Evolutionary conservation across 2,113 vertebrate species (phyloP).

Genomic region (Nothobranchius furzeri): DNA sequence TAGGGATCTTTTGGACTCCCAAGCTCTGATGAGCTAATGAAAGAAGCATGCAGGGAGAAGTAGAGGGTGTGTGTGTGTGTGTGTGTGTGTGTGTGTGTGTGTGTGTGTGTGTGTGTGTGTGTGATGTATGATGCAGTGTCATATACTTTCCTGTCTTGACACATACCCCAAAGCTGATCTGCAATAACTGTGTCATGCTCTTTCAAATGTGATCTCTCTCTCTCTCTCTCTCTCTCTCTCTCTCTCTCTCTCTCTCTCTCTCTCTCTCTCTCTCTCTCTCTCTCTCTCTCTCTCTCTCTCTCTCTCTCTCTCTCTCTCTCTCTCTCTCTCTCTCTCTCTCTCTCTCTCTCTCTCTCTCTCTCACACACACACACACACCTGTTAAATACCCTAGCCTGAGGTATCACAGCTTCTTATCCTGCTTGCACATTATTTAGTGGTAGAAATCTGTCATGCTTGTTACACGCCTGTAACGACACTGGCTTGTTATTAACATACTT

Average conservation of each 20-base stretch:
- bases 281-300: too few species aligned
- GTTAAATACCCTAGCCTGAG: constrained; percentile 53
- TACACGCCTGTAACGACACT: constrained; percentile 43
- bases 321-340: too few species aligned
- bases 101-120: constrained; percentile 2
- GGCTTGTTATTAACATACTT: constrained; percentile 48
- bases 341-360: too few species aligned
- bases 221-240: too few species aligned
- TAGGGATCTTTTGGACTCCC: constrained; percentile 1
- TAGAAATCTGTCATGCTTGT: constrained; percentile 43
- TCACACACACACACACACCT: constrained; percentile 49
- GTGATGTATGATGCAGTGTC: constrained; percentile 58
- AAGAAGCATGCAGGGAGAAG: constrained; percentile 51
- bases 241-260: too few species aligned
- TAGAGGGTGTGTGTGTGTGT: constrained; percentile 3
- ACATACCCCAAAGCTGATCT: constrained; percentile 37
- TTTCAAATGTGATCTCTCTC: constrained; percentile 24
- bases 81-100: constrained; percentile 18
- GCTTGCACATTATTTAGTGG: constrained; percentile 41
- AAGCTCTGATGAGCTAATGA: constrained; percentile 52
- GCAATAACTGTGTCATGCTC: constrained; percentile 29
- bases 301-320: too few species aligned
- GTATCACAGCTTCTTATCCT: constrained; percentile 37
- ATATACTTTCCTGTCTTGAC: constrained; percentile 38
- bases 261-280: too few species aligned